phyloP scores from a whole-genome alignment of 2,797 vertebrate genomes.

The Chromis chromis region DNA sequence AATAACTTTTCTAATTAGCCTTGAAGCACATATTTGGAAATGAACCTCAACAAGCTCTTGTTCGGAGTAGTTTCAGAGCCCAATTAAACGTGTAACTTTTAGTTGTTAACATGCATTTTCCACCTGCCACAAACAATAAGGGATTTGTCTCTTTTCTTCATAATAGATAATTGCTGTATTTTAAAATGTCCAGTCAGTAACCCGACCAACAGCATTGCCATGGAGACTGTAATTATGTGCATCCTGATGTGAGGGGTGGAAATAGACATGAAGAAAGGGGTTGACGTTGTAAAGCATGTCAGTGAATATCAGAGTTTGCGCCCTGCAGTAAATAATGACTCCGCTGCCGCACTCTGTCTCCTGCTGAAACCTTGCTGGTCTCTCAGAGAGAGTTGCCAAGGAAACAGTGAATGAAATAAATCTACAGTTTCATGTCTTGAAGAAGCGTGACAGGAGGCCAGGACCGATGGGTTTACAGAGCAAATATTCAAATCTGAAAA shows the following conservation, averaged over 20 bases:
- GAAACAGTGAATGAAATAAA: slow-evolving; percentile 85
- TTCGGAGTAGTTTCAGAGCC: slow-evolving; percentile 1
- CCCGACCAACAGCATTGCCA: slow-evolving; percentile 71
- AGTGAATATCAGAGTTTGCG: slow-evolving; percentile 79
- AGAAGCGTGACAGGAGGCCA: slow-evolving; percentile 58
- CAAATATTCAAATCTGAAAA: slow-evolving; percentile 52
- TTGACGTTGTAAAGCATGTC: slow-evolving; percentile 72
- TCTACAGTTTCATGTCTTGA: slow-evolving; percentile 74
- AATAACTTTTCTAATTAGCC: slow-evolving; percentile 74
- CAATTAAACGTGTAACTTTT: slow-evolving; percentile 15
- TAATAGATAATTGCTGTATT: slow-evolving; percentile 66
- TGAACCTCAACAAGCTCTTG: slow-evolving; percentile 14
- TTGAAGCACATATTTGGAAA: slow-evolving; percentile 54
- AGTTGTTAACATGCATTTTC: slow-evolving; percentile 20
- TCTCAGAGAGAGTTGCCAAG: slow-evolving; percentile 82
- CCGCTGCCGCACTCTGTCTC: slow-evolving; percentile 74
- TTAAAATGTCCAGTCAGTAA: slow-evolving; percentile 73
- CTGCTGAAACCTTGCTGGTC: slow-evolving; percentile 75
- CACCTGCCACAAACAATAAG: slow-evolving; percentile 30
- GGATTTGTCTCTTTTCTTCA: slow-evolving; percentile 35
- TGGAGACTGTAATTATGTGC: slow-evolving; percentile 84
- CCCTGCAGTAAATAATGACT: slow-evolving; percentile 84
- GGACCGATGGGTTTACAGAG: slow-evolving; percentile 38
- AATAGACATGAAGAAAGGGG: slow-evolving; percentile 70
- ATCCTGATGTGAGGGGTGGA: slow-evolving; percentile 76